Evolutionary conservation across 1,140 invertebrate genomes (phyloP), one percentile per base, ranked within the genome.

Genomic region (Lordiphosa stackelbergi): DNA sequence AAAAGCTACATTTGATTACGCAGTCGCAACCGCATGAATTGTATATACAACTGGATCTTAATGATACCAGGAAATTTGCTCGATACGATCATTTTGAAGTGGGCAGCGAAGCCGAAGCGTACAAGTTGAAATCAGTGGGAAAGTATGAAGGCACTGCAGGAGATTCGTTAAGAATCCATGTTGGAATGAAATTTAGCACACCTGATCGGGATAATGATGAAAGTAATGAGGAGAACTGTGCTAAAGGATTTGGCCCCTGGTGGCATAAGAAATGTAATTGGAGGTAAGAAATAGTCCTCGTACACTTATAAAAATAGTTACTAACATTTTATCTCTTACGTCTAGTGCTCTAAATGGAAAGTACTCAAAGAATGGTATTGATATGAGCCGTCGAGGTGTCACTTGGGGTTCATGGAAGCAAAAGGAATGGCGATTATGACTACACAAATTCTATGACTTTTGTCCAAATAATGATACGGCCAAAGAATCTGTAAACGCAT

Each of bases 171-270:
- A n/a, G n/a, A 85, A 87, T 5, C 91, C 92, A 94, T 69, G 90
- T 91, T 45, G 90, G 90, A 0, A 90, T 90, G 66, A 90, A 90
- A 70, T 94, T 94, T 86, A 92, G 91, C 22, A 93, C 93, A 0
- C 85, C 88, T 11, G 93, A 94, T 63, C 73, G 88, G 10, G 93
- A 94, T 79, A 92, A 93, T 70, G 93, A 94, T 69, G 88, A 89
- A 4, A 90, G 89, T 85, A 89, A 1, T 31, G 40, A 90, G n/a
- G n/a, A n/a, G n/a, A 5, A 91, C 45, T 95, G 93, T 85, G 92
- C 92, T 10, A 86, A 90, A 42, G 90, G 90, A 22, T 85, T 87
- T 11, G 90, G 90, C n/a, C 91, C 90, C 2, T 92, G 91, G 89
- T 93, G 92, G 92, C 92, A 91, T 66, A 89, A 89, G 53, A 28